Percentiles rank a stretch among this genome's conserved stretches.
phyloP scores from a whole-genome alignment of 92 coral and sea anemone species.

The Epizoanthus illoricatus region DNA sequence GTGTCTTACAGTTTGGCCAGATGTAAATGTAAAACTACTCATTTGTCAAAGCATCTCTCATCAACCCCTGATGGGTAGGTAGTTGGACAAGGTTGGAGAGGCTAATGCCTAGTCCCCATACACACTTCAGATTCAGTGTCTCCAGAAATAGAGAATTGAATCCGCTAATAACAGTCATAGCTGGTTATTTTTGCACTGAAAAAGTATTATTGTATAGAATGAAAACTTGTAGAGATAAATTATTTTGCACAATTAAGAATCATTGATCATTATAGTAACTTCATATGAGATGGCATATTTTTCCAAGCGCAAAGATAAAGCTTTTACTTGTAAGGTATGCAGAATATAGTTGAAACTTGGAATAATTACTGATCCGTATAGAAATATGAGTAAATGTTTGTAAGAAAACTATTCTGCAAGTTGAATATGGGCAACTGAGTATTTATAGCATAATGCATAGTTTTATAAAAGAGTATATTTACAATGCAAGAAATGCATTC shows the following conservation, averaged over 20 bases:
- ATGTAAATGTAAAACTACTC: too few species aligned
- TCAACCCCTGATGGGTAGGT: neutral
- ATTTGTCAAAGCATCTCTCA: conserved; percentile 2
- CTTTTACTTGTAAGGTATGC: neutral
- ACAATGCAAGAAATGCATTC: conserved; percentile 36
- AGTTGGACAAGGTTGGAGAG: neutral
- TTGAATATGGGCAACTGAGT: conserved; percentile 21
- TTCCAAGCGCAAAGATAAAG: neutral
- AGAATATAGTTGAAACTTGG: neutral
- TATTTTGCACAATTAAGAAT: neutral
- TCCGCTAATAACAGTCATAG: neutral
- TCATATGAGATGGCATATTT: neutral
- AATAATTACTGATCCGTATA: neutral
- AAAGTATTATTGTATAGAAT: conserved; percentile 5
- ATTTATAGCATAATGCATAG: conserved; percentile 43
- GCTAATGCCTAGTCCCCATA: too few species aligned
- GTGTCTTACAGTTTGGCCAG: too few species aligned
- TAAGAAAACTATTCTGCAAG: conserved; percentile 32
- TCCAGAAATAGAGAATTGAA: neutral
- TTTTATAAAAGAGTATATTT: conserved; percentile 40
- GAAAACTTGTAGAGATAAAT: neutral
- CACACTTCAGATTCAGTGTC: too few species aligned
- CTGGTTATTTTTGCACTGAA: conserved; percentile 16
- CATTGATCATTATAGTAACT: neutral
- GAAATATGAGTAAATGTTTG: conserved; percentile 20